Base-by-base conservation (phyloP, 2,888 invertebrate species). In the Brenthis hecate region DNA sequence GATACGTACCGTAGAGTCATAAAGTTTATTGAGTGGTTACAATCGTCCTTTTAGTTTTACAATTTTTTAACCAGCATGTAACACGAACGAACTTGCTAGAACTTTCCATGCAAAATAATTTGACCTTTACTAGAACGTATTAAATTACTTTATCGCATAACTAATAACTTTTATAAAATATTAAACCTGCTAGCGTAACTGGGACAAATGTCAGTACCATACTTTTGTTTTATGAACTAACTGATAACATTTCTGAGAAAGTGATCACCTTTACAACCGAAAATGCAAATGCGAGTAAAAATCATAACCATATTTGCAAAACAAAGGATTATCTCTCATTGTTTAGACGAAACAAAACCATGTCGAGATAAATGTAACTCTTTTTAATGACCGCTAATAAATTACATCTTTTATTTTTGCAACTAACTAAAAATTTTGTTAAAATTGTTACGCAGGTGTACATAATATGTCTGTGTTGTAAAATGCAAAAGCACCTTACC, bases 21-120 rank as follows among this genome's bases (percentile, higher is more conserved):
- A 85, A 88, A 89, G 73, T 85, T 85, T 83, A 86, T 81, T 74
- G 78, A 75, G 70, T 77, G 75, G 78, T 78, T 81, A 80, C 82
- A 76, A 76, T 70, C 78, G 77, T 75, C 72, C 74, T 73, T 75
- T 73, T 73, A 70, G 72, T 77, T 77, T 77, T 73, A 73, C 73
- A 69, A 65, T 69, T 73, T 19, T 65, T 66, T 56, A 73, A 73
- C 70, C 71, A 72, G 73, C 60, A 73, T 71, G 11, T 62, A 67
- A 67, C 79, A 76, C 65, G 82, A 81, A 78, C 64, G 76, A 77
- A 81, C 80, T 82, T 78, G 84, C 74, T 77, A 68, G 47, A 65
- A 43, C 53, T 6, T 13, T 14, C 16, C 13, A n/a, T 6, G 8
- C 48, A 62, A 54, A 13, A 55, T 1, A 65, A 65, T 55, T 51